Conservation (phyloP, 2,113 vertebrate species). For the Gymnocephalus cernua region DNA sequence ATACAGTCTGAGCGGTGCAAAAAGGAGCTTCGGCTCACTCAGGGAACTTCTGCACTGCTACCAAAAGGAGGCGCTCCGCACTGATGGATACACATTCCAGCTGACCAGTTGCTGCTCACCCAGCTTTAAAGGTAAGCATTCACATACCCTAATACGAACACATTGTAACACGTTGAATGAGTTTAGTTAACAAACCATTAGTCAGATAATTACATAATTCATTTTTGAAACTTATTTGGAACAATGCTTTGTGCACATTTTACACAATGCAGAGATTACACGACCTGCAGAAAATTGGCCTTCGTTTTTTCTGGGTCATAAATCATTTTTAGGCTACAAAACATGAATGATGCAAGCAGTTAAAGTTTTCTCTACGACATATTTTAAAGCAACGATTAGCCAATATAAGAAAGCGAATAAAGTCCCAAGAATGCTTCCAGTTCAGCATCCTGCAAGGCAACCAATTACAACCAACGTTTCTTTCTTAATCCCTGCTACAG, state of each 20-base stretch:
- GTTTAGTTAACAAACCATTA: background rate
- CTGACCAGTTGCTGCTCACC: constrained; percentile 95
- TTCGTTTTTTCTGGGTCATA: background rate
- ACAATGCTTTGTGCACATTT: background rate
- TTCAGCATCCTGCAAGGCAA: background rate
- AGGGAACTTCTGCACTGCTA: constrained; percentile 95
- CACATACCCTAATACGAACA: constrained; percentile 6
- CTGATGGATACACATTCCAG: constrained; percentile 95
- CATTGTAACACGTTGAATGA: background rate
- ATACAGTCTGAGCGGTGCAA: constrained; percentile 92
- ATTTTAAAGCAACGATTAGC: background rate
- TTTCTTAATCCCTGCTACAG: background rate
- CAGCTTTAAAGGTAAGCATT: constrained; percentile 88
- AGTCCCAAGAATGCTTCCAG: background rate
- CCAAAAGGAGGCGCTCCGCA: constrained; percentile 96
- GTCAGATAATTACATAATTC: background rate
- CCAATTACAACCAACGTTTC: too few species aligned
- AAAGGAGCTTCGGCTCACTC: constrained; percentile 91
- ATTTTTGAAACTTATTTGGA: background rate
- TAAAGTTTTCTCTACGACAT: background rate
- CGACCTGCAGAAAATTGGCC: background rate
- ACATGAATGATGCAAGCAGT: background rate
- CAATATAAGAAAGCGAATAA: background rate
- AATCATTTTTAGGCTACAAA: background rate
- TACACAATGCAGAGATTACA: background rate